Conservation (phyloP, 2,797 vertebrate genomes). For the Mormyrus proboscirostris region DNA sequence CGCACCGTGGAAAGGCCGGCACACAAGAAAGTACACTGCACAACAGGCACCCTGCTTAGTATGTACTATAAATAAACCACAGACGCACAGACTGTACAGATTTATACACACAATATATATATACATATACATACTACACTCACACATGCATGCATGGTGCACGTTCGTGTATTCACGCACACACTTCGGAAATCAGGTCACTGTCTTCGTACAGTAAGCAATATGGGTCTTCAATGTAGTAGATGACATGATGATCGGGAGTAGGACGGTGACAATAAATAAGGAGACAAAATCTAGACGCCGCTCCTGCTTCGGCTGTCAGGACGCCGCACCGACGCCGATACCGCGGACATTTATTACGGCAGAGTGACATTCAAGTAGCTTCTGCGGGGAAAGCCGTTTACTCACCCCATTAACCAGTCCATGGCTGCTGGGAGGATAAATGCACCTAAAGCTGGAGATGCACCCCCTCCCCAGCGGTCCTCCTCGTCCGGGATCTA, state of each 20-base stretch:
- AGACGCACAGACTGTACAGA: background rate
- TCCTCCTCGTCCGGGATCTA: background rate
- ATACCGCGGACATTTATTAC: background rate
- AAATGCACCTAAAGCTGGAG: slow-evolving; percentile 60
- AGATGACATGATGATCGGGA: background rate
- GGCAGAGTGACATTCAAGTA: background rate
- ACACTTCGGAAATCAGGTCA: slow-evolving; percentile 7
- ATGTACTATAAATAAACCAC: background rate
- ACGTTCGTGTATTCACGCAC: background rate
- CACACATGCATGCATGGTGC: background rate
- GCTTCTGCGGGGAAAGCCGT: background rate
- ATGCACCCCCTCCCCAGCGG: slow-evolving; percentile 40
- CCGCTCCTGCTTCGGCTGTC: background rate
- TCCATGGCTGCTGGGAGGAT: slow-evolving; percentile 73
- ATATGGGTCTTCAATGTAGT: background rate
- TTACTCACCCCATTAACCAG: slow-evolving; percentile 91
- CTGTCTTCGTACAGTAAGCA: background rate
- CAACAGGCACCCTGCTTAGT: background rate
- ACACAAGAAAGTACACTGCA: background rate
- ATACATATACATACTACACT: background rate
- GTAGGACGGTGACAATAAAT: background rate
- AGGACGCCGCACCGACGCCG: background rate
- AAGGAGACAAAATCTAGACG: background rate
- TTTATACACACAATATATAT: background rate
- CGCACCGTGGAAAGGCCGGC: background rate